Base-by-base conservation (phyloP, 30 jellyfish, hydroid and myxozoan species). In the Aurelia sp. region DNA sequence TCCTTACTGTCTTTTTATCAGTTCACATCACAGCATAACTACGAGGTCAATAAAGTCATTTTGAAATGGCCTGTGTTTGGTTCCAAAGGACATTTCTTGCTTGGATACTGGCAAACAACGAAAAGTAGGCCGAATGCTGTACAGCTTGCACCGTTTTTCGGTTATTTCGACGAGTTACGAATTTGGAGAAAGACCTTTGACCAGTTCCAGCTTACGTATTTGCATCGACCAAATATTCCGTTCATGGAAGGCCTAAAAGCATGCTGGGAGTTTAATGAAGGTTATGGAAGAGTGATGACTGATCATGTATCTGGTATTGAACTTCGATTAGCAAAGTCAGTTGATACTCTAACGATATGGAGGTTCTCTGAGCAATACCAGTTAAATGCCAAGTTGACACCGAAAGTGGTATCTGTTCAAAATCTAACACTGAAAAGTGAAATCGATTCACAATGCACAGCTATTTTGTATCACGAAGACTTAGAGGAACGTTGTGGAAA, bases 61-160 rank as follows among this genome's bases (percentile, higher is more conserved):
- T 35, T 86, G 85, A 66, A 86, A 52, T 78, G 24, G 86, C 96
- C 88, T 63, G 81, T 64, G 31, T 67, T 86, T 38, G 81, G 52
- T 11, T 4, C 80, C 16, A 67, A 18, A 52, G 96, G 96, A 33
- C 81, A 67, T 20, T 52, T 86, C 47, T 9, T 69, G 63, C 63
- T 86, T 7, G 96, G 96, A 16, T 86, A 74, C 74, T 86, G 96
- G 89, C 96, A 86, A 24, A 67, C 88, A 15, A 77, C 84, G n/a
- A 33, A 35, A 16, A 27, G 62, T 63, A 30, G 20, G 27, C 90
- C 96, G 19, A 72, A 57, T 22, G 58, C 65, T 7, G 82, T 60
- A 4, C 96, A 86, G 80, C 69, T 67, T 33, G 87, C 90, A 0
- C 73, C 80, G 10, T 86, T 86, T 51, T 33, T n/a, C 35, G 96